These are phyloP conservation scores for Coregonus suidteri DNA, from an alignment of 2,797 vertebrate genomes.

Conservation along the genomic window DNA sequence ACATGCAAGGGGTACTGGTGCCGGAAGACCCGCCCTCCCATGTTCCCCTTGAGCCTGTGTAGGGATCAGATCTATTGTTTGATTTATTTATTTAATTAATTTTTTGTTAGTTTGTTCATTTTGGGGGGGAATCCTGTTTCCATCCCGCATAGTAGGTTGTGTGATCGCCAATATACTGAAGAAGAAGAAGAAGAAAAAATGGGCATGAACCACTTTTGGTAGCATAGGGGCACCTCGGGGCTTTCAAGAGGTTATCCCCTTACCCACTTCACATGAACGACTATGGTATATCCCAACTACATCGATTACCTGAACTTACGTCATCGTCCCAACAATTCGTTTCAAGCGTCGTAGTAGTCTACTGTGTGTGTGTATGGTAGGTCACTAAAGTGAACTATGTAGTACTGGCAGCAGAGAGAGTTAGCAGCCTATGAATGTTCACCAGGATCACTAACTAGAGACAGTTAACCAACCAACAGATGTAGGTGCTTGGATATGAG, in stretches of 20 bases:
- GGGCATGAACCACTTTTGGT: slow-evolving; percentile 9
- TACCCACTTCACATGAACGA: background rate
- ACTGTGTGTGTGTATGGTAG: background rate
- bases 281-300: slow-evolving; percentile 32
- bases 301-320: background rate
- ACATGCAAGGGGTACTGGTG: no score
- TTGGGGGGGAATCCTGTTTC: no score
- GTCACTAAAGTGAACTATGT: background rate
- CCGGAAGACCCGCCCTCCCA: no score
- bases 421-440: background rate
- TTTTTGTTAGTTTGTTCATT: no score
- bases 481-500: background rate
- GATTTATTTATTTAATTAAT: no score
- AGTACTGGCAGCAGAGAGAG: background rate
- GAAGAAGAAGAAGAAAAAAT: background rate
- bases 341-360: background rate
- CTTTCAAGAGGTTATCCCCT: background rate
- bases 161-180: no score
- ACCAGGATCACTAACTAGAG: background rate
- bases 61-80: no score
- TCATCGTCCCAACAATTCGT: slow-evolving; percentile 7
- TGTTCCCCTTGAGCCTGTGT: no score
- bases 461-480: background rate
- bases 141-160: no score
- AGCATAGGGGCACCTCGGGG: background rate